Evolutionary conservation across 2,888 invertebrate genomes (phyloP).

Genomic region (Hartigia nigra): DNA sequence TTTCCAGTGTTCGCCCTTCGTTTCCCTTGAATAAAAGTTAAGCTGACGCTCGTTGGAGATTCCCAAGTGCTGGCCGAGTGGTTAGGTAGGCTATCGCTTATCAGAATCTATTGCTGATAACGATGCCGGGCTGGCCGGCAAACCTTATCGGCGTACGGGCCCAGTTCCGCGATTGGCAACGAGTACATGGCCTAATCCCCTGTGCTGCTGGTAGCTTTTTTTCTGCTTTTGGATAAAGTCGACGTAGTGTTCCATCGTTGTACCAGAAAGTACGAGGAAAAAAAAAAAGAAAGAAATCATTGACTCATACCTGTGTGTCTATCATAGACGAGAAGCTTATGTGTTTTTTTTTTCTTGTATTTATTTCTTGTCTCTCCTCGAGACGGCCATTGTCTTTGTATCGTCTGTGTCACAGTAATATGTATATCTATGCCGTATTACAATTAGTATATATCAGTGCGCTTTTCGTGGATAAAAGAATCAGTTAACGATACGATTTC

Average conservation of each 20-base stretch:
- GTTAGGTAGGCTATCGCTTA: conserved; percentile 46
- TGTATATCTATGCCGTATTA: neutral
- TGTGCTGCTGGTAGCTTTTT: neutral
- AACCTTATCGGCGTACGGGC: conserved; percentile 4
- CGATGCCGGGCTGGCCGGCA: conserved; percentile 13
- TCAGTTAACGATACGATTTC: neutral
- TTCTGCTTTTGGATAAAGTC: conserved; percentile 2
- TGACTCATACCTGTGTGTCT: neutral
- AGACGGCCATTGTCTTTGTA: neutral
- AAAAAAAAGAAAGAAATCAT: neutral
- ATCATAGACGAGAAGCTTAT: neutral
- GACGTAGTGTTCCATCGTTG: conserved; percentile 5
- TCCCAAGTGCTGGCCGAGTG: neutral
- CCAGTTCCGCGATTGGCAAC: neutral
- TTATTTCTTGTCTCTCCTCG: neutral
- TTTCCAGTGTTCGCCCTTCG: neutral
- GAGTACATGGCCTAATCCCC: neutral
- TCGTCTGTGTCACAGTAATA: neutral
- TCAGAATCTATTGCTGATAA: conserved; percentile 54
- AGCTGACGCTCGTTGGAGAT: neutral
- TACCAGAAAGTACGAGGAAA: neutral
- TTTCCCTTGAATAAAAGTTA: neutral
- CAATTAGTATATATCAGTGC: neutral
- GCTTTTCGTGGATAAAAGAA: neutral
- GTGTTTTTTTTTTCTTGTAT: neutral